Percentiles rank a stretch among this genome's conserved stretches.
phyloP scores from a whole-genome alignment of 2,113 vertebrate species.

The Hydrolagus affinis region DNA sequence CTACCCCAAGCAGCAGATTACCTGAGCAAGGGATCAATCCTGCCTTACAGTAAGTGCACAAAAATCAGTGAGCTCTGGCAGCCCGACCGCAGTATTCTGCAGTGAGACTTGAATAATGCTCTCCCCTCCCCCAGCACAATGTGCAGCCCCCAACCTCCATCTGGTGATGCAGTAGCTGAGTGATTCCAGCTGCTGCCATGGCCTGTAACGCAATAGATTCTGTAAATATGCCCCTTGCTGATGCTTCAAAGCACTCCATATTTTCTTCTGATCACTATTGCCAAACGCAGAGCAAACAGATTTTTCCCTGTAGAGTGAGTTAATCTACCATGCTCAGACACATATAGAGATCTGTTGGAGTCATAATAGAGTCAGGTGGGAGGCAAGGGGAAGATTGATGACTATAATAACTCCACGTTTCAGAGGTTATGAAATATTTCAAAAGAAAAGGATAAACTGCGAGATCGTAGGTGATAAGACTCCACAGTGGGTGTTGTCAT shows the following conservation, averaged over 20 bases:
- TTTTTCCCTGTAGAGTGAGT: neutral
- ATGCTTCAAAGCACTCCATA: conserved; percentile 1
- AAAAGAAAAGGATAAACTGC: neutral
- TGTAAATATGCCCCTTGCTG: conserved; percentile 1
- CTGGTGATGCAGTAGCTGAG: neutral
- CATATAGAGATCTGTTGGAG: neutral
- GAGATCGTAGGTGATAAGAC: neutral
- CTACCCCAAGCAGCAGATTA: too few relatives aligned
- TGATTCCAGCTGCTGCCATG: conserved; percentile 7
- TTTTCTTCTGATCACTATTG: conserved; percentile 10
- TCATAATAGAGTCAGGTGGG: neutral
- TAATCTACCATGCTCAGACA: neutral
- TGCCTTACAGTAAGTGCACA: too few relatives aligned
- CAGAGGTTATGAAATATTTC: neutral
- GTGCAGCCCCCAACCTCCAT: neutral
- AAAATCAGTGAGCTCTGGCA: too few relatives aligned
- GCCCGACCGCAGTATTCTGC: too few relatives aligned
- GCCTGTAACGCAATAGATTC: neutral
- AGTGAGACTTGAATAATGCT: too few relatives aligned
- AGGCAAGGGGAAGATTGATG: neutral
- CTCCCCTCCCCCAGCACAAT: neutral
- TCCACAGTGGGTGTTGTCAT: neutral
- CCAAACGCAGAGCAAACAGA: conserved; percentile 1
- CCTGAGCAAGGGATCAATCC: too few relatives aligned
- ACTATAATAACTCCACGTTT: neutral